phyloP scores from a whole-genome alignment of 2,797 vertebrate genomes.

The Pangasius sanitwongsei region DNA sequence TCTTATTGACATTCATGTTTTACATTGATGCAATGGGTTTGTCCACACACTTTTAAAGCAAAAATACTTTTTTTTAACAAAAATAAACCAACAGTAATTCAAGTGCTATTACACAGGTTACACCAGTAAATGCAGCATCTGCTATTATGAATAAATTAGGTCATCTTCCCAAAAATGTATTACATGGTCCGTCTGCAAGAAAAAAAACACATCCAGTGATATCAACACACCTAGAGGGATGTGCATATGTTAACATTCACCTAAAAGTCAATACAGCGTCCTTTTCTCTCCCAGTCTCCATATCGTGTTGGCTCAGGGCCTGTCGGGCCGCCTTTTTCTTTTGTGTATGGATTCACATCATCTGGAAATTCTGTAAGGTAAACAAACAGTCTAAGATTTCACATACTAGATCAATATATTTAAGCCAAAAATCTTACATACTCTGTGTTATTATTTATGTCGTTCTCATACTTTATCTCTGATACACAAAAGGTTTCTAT shows the following conservation, averaged over 20 bases:
- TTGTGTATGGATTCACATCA: conserved; percentile 89
- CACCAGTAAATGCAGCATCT: neutral
- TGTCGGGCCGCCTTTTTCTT: conserved; percentile 90
- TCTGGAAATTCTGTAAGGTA: conserved; percentile 83
- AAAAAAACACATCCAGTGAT: neutral
- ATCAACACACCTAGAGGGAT: neutral
- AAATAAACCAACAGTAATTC: neutral
- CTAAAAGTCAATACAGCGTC: conserved; percentile 96
- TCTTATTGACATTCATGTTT: neutral
- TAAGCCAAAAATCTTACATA: neutral
- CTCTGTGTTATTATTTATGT: neutral
- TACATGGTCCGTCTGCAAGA: neutral
- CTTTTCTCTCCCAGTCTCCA: conserved; percentile 97
- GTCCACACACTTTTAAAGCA: neutral
- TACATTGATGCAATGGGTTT: neutral
- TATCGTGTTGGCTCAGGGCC: conserved; percentile 97
- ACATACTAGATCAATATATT: neutral
- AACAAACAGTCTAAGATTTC: neutral
- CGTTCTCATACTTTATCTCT: neutral
- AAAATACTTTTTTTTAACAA: neutral
- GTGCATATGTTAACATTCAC: conserved; percentile 1
- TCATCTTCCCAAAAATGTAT: neutral
- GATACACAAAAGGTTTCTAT: neutral
- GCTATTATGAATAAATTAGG: neutral
- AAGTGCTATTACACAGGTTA: neutral